Percentiles rank a stretch among this genome's conserved stretches.
Conservation (phyloP, 1,140 invertebrate genomes). For the Carcinoscorpius rotundicauda region DNA sequence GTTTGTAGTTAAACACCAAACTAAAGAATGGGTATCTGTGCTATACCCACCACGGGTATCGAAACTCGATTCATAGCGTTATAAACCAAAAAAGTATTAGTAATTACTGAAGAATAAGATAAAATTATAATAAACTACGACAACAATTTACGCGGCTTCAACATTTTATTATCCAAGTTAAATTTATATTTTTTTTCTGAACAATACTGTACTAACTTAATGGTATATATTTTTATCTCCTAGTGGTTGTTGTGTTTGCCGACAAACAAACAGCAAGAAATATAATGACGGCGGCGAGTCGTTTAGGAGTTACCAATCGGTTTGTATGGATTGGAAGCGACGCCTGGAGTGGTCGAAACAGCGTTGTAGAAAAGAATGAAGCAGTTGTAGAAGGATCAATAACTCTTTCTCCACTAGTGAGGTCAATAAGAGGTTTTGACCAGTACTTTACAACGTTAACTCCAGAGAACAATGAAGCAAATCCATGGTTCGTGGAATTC, state of each 20-base stretch:
- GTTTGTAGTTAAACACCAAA: too few relatives aligned
- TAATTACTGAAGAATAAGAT: too few relatives aligned
- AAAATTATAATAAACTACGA: too few relatives aligned
- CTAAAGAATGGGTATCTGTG: too few relatives aligned
- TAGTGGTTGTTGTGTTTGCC: conserved; percentile 44
- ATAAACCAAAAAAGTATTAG: too few relatives aligned
- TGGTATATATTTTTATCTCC: neutral
- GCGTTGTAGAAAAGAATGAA: conserved; percentile 29
- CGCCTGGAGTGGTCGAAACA: conserved; percentile 37
- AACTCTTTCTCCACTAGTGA: conserved; percentile 40
- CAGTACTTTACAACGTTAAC: conserved; percentile 39
- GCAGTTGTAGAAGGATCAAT: conserved; percentile 40
- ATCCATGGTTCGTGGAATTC: conserved; percentile 49
- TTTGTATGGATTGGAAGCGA: conserved; percentile 45
- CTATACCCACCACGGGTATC: too few relatives aligned
- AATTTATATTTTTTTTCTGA: too few relatives aligned
- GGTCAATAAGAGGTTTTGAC: conserved; percentile 38
- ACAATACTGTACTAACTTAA: too few relatives aligned
- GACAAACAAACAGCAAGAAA: conserved; percentile 38
- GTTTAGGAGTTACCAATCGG: conserved; percentile 27
- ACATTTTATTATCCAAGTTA: too few relatives aligned
- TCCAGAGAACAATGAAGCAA: conserved; percentile 26
- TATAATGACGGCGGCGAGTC: conserved; percentile 36
- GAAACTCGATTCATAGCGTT: too few relatives aligned
- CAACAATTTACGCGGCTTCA: too few relatives aligned